Evolutionary conservation across 1,140 invertebrate genomes (phyloP).

Genomic region (Drosophila nannoptera): DNA sequence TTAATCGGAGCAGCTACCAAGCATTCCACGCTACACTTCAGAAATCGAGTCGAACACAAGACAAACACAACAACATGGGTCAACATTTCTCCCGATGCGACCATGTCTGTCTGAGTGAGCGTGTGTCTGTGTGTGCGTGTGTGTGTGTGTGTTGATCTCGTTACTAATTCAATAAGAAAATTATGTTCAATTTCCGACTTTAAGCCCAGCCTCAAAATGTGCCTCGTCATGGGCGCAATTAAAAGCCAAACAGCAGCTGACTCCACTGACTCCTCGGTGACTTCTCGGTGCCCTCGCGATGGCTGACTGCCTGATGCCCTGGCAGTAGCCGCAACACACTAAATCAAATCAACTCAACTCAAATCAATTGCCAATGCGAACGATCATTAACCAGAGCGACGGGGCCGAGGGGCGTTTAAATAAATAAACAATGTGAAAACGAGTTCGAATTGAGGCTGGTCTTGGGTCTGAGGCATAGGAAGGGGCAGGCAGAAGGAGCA

Average conservation of each 20-base stretch:
- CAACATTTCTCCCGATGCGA: conserved; percentile 17
- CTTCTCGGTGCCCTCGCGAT: conserved; percentile 7
- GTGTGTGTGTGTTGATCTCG: conserved; percentile 23
- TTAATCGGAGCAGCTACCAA: conserved; percentile 62
- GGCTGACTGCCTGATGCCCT: not conserved
- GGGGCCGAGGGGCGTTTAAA: conserved; percentile 50
- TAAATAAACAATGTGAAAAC: conserved; percentile 69
- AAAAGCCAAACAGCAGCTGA: conserved; percentile 68
- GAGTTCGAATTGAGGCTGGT: no score
- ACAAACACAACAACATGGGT: conserved; percentile 41
- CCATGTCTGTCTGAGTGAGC: not conserved
- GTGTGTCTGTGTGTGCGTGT: not conserved
- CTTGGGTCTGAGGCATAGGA: no score
- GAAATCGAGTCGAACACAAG: conserved; percentile 71
- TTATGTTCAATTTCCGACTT: conserved; percentile 71
- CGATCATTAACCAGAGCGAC: conserved; percentile 51
- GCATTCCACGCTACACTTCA: conserved; percentile 71
- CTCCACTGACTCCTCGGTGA: conserved; percentile 17
- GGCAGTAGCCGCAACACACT: conserved; percentile 67
- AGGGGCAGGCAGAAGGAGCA: no score
- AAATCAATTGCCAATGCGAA: conserved; percentile 76
- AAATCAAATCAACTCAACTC: conserved; percentile 77
- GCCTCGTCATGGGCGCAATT: conserved; percentile 66
- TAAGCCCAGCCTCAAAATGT: conserved; percentile 30
- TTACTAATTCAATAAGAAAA: conserved; percentile 66